phyloP scores from a whole-genome alignment of 2,797 vertebrate genomes.

The Neomorphus geoffroyi region DNA sequence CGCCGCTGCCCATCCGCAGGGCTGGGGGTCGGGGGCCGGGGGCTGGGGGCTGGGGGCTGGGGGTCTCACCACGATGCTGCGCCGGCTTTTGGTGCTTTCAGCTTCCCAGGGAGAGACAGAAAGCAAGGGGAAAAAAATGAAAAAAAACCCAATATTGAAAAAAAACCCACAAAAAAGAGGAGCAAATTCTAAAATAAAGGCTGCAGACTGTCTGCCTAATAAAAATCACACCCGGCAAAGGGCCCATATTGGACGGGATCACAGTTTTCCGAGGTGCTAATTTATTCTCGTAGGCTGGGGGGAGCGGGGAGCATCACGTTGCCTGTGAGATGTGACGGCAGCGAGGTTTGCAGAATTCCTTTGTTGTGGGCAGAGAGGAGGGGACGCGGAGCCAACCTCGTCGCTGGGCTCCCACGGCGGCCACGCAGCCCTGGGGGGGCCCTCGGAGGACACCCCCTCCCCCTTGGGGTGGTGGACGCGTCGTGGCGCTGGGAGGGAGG shows the following conservation, averaged over 20 bases:
- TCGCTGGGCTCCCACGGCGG: background rate
- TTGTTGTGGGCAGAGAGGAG: constrained; percentile 64
- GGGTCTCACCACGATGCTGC: fast-evolving
- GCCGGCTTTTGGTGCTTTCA: fast-evolving
- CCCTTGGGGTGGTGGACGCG: background rate
- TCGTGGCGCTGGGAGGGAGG: background rate
- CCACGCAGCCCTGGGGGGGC: background rate
- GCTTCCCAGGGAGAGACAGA: background rate
- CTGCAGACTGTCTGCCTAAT: constrained; percentile 58
- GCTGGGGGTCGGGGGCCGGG: too few relatives aligned
- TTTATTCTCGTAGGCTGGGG: constrained; percentile 43
- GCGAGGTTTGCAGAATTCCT: constrained; percentile 49
- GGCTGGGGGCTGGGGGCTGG: background rate
- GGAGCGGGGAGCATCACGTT: constrained; percentile 30
- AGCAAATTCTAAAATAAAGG: constrained; percentile 17
- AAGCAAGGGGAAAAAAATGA: background rate
- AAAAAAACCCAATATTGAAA: background rate
- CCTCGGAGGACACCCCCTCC: background rate
- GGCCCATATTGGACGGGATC: constrained; percentile 49
- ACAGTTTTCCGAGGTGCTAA: constrained; percentile 52
- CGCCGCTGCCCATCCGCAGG: too few relatives aligned
- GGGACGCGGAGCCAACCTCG: background rate
- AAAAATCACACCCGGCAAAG: constrained; percentile 33
- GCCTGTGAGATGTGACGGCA: constrained; percentile 40
- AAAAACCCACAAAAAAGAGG: background rate